Evolutionary conservation across 1,140 invertebrate genomes (phyloP).

Genomic region (Drosophila kurseongensis): DNA sequence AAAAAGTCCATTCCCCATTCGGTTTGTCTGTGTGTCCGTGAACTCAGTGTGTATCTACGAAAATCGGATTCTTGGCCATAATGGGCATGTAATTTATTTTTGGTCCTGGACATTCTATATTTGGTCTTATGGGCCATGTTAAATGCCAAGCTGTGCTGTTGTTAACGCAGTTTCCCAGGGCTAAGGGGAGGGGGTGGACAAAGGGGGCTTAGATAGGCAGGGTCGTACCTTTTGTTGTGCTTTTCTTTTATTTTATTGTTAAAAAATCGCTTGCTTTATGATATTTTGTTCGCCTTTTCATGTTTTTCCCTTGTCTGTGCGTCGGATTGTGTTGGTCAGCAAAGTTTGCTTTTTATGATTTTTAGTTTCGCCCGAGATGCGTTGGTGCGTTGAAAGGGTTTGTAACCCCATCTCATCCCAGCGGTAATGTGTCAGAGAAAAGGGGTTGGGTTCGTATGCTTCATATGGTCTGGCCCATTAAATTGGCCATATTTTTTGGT

Average conservation of each 20-base stretch:
- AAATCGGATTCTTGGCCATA: conserved; percentile 49
- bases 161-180: conserved; percentile 14
- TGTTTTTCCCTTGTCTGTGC: conserved; percentile 15
- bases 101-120: conserved; percentile 51
- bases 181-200: not conserved
- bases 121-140: conserved; percentile 52
- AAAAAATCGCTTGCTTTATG: conserved; percentile 55
- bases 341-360: conserved; percentile 47
- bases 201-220: not conserved
- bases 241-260: conserved; percentile 49
- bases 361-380: conserved; percentile 44
- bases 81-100: conserved; percentile 52
- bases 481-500: conserved; percentile 48
- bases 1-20: conserved; percentile 1
- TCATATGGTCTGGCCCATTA: conserved; percentile 44
- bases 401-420: not conserved
- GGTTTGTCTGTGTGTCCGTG: not conserved
- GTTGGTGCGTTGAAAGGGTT: conserved; percentile 46
- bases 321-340: conserved; percentile 33
- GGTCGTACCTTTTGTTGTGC: conserved; percentile 41
- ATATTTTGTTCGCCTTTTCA: conserved; percentile 36
- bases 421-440: conserved; percentile 13
- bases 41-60: conserved; percentile 38
- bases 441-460: conserved; percentile 26
- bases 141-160: conserved; percentile 51